Evolutionary conservation across 2,888 invertebrate genomes (phyloP).

Genomic region (Allacma fusca): DNA sequence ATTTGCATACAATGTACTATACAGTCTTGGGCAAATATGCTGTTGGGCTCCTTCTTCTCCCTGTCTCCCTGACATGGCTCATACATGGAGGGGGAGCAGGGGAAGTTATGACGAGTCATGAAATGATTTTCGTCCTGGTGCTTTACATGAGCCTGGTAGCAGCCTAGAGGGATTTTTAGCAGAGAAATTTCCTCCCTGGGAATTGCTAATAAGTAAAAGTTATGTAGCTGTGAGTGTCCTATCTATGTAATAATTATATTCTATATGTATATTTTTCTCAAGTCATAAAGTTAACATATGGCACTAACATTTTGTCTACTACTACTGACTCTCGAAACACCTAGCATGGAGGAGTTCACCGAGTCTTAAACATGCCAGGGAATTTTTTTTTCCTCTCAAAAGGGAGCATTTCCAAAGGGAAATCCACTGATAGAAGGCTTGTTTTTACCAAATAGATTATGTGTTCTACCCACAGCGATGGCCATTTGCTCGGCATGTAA

Average conservation of each 20-base stretch:
- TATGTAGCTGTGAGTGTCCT: no score
- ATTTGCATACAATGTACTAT: constrained; percentile 36
- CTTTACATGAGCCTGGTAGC: neutral
- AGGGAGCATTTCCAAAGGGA: neutral
- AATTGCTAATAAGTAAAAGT: no score
- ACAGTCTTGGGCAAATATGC: neutral
- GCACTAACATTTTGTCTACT: neutral
- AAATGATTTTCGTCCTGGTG: neutral
- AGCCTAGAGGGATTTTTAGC: no score
- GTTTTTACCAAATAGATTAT: constrained; percentile 28
- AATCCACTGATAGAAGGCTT: constrained; percentile 21
- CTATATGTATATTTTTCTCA: no score
- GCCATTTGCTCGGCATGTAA: constrained; percentile 24
- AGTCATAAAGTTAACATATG: no score
- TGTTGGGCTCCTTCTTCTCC: no score
- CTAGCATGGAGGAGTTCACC: neutral
- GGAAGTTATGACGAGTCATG: no score
- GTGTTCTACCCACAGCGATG: constrained; percentile 23
- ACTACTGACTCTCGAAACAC: neutral
- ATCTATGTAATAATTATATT: no score
- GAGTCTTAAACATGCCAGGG: neutral
- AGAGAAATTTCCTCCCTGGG: no score
- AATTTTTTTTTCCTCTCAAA: neutral
- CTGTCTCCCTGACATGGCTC: no score
- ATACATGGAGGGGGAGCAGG: no score